phyloP scores from a whole-genome alignment of 2,888 invertebrate genomes.

The Pilophorus perplexus region DNA sequence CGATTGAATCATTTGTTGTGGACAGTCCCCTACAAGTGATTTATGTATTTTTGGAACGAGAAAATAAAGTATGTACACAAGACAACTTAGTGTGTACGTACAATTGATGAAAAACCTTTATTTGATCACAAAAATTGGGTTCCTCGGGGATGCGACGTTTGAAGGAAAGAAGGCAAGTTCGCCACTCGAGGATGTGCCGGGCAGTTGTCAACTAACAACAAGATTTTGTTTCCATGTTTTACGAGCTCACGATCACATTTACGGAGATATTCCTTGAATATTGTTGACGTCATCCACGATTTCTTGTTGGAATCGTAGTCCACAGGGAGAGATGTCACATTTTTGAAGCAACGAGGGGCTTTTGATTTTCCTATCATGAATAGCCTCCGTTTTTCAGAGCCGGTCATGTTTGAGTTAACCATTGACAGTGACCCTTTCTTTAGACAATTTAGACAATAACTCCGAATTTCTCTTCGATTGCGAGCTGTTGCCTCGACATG shows the following conservation, averaged over 20 bases:
- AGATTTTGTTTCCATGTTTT: conserved; percentile 48
- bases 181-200: conserved; percentile 48
- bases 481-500: too few species aligned
- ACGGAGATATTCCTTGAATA: conserved; percentile 42
- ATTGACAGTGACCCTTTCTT: background rate
- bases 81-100: too few species aligned
- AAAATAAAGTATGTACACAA: too few species aligned
- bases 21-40: too few species aligned
- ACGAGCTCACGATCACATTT: conserved; percentile 47
- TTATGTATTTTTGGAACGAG: too few species aligned
- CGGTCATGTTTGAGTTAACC: conserved; percentile 49
- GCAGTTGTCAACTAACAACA: conserved; percentile 50
- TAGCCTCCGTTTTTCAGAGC: conserved; percentile 50
- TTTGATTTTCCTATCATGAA: conserved; percentile 51
- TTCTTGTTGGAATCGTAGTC: conserved; percentile 45
- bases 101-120: too few species aligned
- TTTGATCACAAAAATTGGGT: too few species aligned
- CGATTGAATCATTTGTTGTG: too few species aligned
- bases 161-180: conserved; percentile 51
- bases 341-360: conserved; percentile 51
- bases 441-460: background rate
- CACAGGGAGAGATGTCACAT: conserved; percentile 50
- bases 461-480: too few species aligned
- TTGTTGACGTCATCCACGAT: conserved; percentile 46
- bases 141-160: conserved; percentile 45